Percentiles rank a stretch among this genome's conserved stretches.
phyloP scores from a whole-genome alignment of 2,888 invertebrate genomes.

The Mimachlamys varia region DNA sequence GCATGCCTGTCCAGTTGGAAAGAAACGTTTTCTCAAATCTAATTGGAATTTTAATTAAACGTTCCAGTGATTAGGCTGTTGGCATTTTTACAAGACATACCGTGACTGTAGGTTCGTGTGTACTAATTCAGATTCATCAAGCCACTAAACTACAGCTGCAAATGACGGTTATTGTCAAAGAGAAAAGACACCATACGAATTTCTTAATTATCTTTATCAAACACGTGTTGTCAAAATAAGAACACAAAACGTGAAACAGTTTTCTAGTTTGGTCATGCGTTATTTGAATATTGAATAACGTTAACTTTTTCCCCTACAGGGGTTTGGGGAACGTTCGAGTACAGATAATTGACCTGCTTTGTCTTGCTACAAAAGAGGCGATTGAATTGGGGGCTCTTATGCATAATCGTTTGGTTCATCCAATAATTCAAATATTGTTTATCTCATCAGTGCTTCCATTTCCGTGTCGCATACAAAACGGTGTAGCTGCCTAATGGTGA shows the following conservation, averaged over 20 bases:
- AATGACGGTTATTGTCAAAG: not conserved
- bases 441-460: no score
- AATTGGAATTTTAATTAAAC: slow-evolving; percentile 27
- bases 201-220: not conserved
- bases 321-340: not conserved
- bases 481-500: no score
- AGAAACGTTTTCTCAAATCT: not conserved
- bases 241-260: not conserved
- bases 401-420: not conserved
- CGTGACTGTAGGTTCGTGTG: not conserved
- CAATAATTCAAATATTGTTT: no score
- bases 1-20: slow-evolving; percentile 22
- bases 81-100: not conserved
- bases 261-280: not conserved
- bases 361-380: not conserved
- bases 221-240: not conserved
- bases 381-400: not conserved
- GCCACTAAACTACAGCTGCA: not conserved
- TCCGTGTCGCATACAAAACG: no score
- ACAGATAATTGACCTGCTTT: not conserved
- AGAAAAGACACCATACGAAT: not conserved
- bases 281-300: not conserved
- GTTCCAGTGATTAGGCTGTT: not conserved
- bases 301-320: not conserved
- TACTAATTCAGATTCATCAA: not conserved